A percentile compares a stretch with the other conserved stretches of the same genome.
Conservation (phyloP, 2,888 invertebrate species). For the Petrolisthes manimaculis region DNA sequence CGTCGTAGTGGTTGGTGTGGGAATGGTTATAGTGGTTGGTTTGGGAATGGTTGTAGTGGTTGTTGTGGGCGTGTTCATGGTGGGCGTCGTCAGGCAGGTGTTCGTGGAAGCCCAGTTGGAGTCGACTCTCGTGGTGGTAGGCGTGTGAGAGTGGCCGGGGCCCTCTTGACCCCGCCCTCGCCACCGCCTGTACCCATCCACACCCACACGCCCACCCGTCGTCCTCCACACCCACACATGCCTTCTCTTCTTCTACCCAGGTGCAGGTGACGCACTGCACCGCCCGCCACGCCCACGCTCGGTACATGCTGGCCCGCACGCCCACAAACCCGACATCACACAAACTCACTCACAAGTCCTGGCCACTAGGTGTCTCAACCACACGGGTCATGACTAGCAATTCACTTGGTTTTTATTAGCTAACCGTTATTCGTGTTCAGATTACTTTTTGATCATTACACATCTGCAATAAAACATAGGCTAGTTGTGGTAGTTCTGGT, state of each 20-base stretch:
- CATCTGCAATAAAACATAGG: too few species aligned
- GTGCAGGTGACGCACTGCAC: slow-evolving; percentile 52
- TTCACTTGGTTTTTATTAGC: too few species aligned
- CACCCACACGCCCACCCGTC: slow-evolving; percentile 24
- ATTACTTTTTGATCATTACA: too few species aligned
- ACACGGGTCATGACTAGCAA: background rate
- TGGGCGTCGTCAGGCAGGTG: slow-evolving; percentile 46
- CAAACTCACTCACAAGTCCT: background rate
- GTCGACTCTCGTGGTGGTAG: slow-evolving; percentile 50
- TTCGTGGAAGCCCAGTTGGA: slow-evolving; percentile 51
- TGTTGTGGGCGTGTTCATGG: slow-evolving; percentile 4
- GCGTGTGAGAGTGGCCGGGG: slow-evolving; percentile 45
- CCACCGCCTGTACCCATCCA: slow-evolving; percentile 43
- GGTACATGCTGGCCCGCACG: slow-evolving; percentile 44
- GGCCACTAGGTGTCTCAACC: background rate
- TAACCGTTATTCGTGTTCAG: too few species aligned
- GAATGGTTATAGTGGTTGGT: background rate
- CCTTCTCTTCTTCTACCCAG: slow-evolving; percentile 26
- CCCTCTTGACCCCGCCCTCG: slow-evolving; percentile 2
- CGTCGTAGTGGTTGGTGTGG: slow-evolving; percentile 13
- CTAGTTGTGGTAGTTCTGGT: too few species aligned
- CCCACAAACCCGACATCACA: slow-evolving; percentile 21
- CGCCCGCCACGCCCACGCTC: slow-evolving; percentile 49
- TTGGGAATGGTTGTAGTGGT: slow-evolving; percentile 9
- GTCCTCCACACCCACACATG: slow-evolving; percentile 19